phyloP scores from a whole-genome alignment of 2,113 vertebrate species.

The Burhinus oedicnemus region DNA sequence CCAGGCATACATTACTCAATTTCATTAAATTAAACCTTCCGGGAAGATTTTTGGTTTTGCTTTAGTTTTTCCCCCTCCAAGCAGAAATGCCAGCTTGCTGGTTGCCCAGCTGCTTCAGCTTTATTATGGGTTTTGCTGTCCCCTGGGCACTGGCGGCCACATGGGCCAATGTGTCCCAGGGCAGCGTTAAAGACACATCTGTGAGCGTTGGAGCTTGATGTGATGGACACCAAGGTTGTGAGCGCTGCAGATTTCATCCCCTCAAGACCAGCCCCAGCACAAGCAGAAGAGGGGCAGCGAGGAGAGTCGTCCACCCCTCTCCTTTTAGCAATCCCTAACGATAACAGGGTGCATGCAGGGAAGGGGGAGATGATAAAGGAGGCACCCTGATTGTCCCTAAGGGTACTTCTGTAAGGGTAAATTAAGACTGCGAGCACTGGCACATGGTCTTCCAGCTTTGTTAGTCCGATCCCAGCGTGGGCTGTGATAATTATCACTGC shows the following conservation, averaged over 20 bases:
- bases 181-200: background rate
- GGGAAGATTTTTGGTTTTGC: background rate
- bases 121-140: background rate
- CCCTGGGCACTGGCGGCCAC: background rate
- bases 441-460: background rate
- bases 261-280: background rate
- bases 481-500: background rate
- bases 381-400: background rate
- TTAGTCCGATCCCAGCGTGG: background rate
- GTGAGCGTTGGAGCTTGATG: fast-evolving
- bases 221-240: background rate
- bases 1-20: background rate
- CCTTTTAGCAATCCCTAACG: background rate
- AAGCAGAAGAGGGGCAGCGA: background rate
- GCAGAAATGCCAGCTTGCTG: background rate
- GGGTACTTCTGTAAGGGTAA: background rate
- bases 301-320: fast-evolving
- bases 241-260: background rate
- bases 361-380: background rate
- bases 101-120: background rate
- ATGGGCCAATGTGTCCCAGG: background rate
- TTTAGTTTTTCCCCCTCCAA: background rate
- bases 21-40: constrained; percentile 11
- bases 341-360: background rate
- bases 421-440: background rate